phyloP scores from a whole-genome alignment of 1,140 invertebrate genomes.

The Chironomus tepperi region DNA sequence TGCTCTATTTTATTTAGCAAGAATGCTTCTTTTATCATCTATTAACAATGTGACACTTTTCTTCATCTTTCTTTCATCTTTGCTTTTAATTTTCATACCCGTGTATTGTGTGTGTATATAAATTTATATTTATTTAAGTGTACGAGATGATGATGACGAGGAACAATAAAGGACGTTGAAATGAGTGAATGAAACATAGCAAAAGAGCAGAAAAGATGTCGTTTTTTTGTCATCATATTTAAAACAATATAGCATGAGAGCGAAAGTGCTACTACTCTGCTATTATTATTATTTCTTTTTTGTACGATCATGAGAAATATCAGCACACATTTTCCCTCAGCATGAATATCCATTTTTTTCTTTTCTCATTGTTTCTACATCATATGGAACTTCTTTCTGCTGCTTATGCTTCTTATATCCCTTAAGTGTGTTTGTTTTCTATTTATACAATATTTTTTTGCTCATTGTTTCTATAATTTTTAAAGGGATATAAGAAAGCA shows the following conservation, averaged over 20 bases:
- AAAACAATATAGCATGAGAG: slow-evolving; percentile 6
- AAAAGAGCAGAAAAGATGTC: neutral
- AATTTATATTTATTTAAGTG: no score
- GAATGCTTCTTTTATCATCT: slow-evolving; percentile 1
- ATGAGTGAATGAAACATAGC: neutral
- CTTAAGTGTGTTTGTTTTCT: slow-evolving; percentile 13
- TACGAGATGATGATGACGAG: neutral
- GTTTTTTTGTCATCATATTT: neutral
- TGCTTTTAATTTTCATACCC: neutral
- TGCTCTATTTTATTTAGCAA: neutral
- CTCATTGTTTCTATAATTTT: neutral
- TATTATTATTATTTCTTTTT: neutral
- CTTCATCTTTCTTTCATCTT: neutral
- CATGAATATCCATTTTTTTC: slow-evolving; percentile 2
- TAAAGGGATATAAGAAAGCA: neutral
- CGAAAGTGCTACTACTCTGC: neutral
- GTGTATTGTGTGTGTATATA: neutral
- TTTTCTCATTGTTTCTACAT: neutral
- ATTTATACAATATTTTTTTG: neutral
- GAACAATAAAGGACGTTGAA: neutral
- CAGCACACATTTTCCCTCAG: neutral
- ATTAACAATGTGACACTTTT: slow-evolving; percentile 13
- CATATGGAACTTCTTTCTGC: neutral
- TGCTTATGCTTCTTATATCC: neutral
- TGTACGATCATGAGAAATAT: slow-evolving; percentile 7